Evolutionary conservation across 2,888 invertebrate genomes (phyloP).

Genomic region (Oxytorus armatus): DNA sequence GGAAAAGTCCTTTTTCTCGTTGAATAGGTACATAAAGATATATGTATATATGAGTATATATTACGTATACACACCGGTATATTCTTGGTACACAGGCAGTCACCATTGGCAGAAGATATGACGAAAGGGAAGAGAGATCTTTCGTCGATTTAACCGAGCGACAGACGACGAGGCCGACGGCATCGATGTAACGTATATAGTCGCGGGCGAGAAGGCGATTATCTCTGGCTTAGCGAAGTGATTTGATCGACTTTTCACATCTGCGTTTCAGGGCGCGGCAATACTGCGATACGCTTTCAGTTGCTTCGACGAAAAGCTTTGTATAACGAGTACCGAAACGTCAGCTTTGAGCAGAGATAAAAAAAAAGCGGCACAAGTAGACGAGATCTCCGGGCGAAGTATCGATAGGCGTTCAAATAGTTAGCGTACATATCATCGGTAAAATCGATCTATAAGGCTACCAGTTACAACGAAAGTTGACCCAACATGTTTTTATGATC

Average conservation of each 20-base stretch:
- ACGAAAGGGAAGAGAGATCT: conserved; percentile 45
- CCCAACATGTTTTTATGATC: neutral
- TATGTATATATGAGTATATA: conserved; percentile 31
- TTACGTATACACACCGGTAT: conserved; percentile 43
- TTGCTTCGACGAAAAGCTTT: conserved; percentile 34
- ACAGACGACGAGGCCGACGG: conserved; percentile 39
- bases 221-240: conserved; percentile 66
- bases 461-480: conserved; percentile 1
- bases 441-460: neutral
- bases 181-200: conserved; percentile 41
- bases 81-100: conserved; percentile 44
- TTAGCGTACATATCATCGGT: neutral
- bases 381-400: neutral
- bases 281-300: conserved; percentile 23
- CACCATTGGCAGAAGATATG: conserved; percentile 61
- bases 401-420: neutral
- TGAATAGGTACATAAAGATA: conserved; percentile 28
- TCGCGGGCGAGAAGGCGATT: conserved; percentile 62
- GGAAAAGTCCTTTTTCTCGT: conserved; percentile 55
- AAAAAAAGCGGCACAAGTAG: neutral
- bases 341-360: conserved; percentile 10
- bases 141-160: conserved; percentile 39
- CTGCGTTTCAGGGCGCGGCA: conserved; percentile 20
- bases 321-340: conserved; percentile 22
- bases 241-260: conserved; percentile 64